Conservation (phyloP, 1,140 invertebrate species). For the Drosophila nannoptera region DNA sequence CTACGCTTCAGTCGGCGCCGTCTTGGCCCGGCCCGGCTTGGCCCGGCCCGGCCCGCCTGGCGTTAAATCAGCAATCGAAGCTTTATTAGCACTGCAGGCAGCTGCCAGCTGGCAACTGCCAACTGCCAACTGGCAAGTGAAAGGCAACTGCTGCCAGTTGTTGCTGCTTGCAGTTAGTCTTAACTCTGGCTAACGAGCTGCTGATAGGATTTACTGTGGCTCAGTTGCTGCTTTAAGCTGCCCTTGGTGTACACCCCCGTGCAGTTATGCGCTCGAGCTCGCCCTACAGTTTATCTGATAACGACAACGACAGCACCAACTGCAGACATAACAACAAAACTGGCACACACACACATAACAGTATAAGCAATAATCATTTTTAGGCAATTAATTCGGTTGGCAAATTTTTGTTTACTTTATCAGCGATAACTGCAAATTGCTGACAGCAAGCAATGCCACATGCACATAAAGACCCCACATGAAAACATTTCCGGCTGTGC, state of each 20-base stretch:
- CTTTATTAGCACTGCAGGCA: conserved; percentile 72
- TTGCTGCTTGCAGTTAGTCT: conserved; percentile 36
- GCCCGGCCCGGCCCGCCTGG: conserved; percentile 33
- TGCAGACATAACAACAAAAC: not conserved
- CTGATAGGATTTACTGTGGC: conserved; percentile 68
- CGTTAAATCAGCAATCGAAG: conserved; percentile 76
- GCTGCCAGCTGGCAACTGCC: conserved; percentile 35
- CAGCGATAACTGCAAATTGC: conserved; percentile 57
- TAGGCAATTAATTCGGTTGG: conserved; percentile 69
- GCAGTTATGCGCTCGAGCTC: conserved; percentile 21
- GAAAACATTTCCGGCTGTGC: not conserved
- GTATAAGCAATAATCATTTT: conserved; percentile 55
- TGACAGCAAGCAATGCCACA: conserved; percentile 65
- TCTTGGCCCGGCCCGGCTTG: conserved; percentile 4
- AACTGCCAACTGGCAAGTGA: conserved; percentile 31
- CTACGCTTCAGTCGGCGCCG: conserved; percentile 20
- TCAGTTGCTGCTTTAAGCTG: conserved; percentile 57
- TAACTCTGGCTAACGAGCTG: conserved; percentile 66
- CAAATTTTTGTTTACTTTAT: conserved; percentile 68
- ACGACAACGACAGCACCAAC: conserved; percentile 5
- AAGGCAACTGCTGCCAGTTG: conserved; percentile 21
- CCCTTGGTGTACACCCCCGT: conserved; percentile 14
- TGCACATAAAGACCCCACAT: conserved; percentile 63
- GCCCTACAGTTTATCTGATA: conserved; percentile 1
- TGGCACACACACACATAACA: conserved; percentile 1